Evolutionary conservation across 1,140 invertebrate genomes (phyloP).

Genomic region (Meloidogyne chitwoodi): DNA sequence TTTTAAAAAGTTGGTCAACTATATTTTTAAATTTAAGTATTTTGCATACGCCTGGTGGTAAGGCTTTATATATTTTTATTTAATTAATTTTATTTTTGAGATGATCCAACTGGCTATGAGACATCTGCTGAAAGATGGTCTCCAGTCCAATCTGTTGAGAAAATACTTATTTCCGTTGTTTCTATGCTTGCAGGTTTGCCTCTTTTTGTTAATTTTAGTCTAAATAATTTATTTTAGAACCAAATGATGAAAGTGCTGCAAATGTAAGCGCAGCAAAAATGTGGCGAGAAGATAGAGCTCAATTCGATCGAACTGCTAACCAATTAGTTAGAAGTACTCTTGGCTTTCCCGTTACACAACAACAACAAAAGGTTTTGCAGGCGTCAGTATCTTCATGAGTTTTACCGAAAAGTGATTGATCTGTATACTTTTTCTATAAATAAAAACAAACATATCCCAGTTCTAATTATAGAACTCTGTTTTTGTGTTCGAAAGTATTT

Average conservation of each 20-base stretch:
- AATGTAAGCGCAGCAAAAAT: conserved; percentile 99
- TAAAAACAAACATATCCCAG: no score
- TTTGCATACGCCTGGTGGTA: conserved; percentile 79
- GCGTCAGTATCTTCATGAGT: neutral
- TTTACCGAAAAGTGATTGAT: neutral
- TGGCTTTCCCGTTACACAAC: conserved; percentile 48
- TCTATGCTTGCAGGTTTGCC: conserved; percentile 85
- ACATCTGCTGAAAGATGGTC: conserved; percentile 94
- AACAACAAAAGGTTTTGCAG: neutral
- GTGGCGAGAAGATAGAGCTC: conserved; percentile 89
- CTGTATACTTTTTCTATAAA: neutral
- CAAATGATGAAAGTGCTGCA: conserved; percentile 97
- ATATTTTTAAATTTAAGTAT: conserved; percentile 65
- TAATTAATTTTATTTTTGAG: conserved; percentile 59
- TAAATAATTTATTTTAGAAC: conserved; percentile 69
- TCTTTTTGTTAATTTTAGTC: neutral
- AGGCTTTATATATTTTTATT: neutral
- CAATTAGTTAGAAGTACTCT: conserved; percentile 86
- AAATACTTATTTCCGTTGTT: conserved; percentile 94
- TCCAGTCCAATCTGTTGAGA: conserved; percentile 97
- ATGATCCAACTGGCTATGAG: conserved; percentile 99
- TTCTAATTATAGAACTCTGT: no score
- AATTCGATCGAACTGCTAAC: conserved; percentile 89
- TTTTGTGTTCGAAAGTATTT: no score
- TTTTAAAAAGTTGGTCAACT: neutral